Evolutionary conservation across 2,797 vertebrate species (phyloP).

Genomic region (Caiman crocodilus): DNA sequence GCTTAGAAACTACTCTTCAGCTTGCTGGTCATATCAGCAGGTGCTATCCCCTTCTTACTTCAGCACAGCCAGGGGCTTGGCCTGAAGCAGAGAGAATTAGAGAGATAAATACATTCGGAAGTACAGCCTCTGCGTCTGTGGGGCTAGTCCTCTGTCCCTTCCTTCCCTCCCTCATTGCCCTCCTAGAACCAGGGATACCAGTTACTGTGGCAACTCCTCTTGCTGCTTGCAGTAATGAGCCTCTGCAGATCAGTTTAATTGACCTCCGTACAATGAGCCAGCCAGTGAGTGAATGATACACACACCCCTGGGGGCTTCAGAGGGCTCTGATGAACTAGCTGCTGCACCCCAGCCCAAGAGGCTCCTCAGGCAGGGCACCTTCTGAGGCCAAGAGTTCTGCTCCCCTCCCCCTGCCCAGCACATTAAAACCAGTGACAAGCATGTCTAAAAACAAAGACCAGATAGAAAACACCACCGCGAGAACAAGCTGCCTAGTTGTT

Average conservation of each 20-base stretch:
- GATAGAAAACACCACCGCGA: too few relatives aligned
- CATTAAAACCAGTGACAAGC: too few relatives aligned
- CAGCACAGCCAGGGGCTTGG: background rate
- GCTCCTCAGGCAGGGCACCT: background rate
- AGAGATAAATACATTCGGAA: background rate
- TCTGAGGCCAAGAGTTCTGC: background rate
- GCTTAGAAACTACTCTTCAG: background rate
- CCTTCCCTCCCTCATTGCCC: background rate
- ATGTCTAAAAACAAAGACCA: too few relatives aligned
- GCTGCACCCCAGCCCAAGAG: background rate
- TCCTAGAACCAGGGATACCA: background rate
- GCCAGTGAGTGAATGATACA: too few relatives aligned
- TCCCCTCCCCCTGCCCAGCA: background rate
- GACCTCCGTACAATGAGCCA: background rate
- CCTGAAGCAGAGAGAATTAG: background rate
- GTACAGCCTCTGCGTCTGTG: background rate
- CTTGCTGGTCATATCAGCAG: too few relatives aligned
- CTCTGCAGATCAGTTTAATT: background rate
- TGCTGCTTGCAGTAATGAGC: background rate
- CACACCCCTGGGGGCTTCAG: too few relatives aligned
- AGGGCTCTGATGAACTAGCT: background rate
- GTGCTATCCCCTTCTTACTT: background rate
- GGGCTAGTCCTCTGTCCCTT: background rate
- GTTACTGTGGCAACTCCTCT: background rate
- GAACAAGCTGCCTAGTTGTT: too few relatives aligned